These are phyloP conservation scores for Drosophila paulistorum DNA, from an alignment of 1,140 invertebrate species.

Conservation along the genomic window DNA sequence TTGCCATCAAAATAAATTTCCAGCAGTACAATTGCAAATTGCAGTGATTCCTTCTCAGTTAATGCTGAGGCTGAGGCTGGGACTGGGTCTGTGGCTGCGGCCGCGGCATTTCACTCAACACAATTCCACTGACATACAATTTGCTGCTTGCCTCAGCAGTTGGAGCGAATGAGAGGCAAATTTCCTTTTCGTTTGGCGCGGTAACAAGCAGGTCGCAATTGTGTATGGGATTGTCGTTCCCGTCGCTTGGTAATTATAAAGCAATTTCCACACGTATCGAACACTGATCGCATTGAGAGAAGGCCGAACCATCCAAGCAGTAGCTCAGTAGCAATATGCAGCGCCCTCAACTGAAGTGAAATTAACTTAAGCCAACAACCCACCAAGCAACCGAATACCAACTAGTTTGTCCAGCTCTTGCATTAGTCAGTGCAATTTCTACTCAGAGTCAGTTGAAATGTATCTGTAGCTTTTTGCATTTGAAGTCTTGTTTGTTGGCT, in stretches of 20 bases:
- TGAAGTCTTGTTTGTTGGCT: too few relatives aligned
- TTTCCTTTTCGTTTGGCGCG: constrained; percentile 60
- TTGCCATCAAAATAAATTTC: constrained; percentile 79
- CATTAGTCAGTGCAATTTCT: constrained; percentile 47
- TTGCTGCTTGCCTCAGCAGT: constrained; percentile 29
- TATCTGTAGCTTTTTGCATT: constrained; percentile 50
- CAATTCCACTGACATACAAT: constrained; percentile 45
- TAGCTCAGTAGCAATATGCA: constrained; percentile 4
- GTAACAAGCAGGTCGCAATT: constrained; percentile 38
- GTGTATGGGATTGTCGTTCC: constrained; percentile 42
- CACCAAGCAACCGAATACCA: constrained; percentile 7
- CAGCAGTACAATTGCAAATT: constrained; percentile 80
- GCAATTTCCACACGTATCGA: constrained; percentile 78
- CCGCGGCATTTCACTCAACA: constrained; percentile 54
- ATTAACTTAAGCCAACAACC: constrained; percentile 49
- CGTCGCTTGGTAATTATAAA: constrained; percentile 64
- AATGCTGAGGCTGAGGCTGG: constrained; percentile 12
- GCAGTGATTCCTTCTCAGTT: constrained; percentile 59
- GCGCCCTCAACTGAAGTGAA: constrained; percentile 44
- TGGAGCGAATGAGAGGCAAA: constrained; percentile 36
- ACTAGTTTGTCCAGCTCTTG: constrained; percentile 56
- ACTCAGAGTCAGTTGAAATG: constrained; percentile 46
- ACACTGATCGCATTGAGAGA: constrained; percentile 70
- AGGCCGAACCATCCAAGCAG: too few relatives aligned
- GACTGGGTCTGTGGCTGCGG: background rate